phyloP scores from a whole-genome alignment of 2,888 invertebrate species.

The Acrobasis repandana region DNA sequence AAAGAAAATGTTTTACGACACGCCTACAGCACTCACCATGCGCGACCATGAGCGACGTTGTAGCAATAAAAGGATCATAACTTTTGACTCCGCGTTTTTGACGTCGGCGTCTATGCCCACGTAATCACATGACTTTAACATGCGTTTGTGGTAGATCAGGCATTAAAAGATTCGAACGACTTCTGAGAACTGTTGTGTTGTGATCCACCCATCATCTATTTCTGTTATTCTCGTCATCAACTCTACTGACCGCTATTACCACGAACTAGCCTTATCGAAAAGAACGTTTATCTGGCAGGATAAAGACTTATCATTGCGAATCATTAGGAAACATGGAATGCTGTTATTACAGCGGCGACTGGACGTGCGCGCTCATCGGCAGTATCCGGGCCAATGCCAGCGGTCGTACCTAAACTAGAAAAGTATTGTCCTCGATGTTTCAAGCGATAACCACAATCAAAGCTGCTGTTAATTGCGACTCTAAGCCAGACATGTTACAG shows the following conservation, averaged over 20 bases:
- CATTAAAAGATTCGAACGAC: slow-evolving; percentile 36
- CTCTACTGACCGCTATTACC: background rate
- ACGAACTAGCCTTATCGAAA: background rate
- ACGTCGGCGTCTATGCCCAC: slow-evolving; percentile 50
- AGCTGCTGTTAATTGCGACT: slow-evolving; percentile 48
- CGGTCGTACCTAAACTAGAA: slow-evolving; percentile 80
- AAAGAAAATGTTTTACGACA: slow-evolving; percentile 66
- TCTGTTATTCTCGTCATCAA: slow-evolving; percentile 5
- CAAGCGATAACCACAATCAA: slow-evolving; percentile 71
- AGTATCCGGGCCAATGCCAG: slow-evolving; percentile 82
- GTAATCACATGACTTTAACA: slow-evolving; percentile 57
- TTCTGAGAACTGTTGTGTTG: slow-evolving; percentile 25
- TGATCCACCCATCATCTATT: slow-evolving; percentile 10
- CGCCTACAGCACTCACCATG: slow-evolving; percentile 52
- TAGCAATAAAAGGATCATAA: slow-evolving; percentile 64
- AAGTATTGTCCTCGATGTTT: slow-evolving; percentile 82
- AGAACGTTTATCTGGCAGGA: slow-evolving; percentile 16
- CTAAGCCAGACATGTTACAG: slow-evolving; percentile 50
- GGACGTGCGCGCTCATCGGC: slow-evolving; percentile 76
- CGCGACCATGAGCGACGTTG: slow-evolving; percentile 52
- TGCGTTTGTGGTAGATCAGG: slow-evolving; percentile 56
- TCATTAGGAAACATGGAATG: slow-evolving; percentile 39
- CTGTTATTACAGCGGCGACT: slow-evolving; percentile 41
- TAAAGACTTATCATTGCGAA: slow-evolving; percentile 35
- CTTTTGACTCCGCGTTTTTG: slow-evolving; percentile 46